Evolutionary conservation across 53 echinoderm and acorn worm genomes (phyloP).

Genomic region (Apostichopus leukothele): DNA sequence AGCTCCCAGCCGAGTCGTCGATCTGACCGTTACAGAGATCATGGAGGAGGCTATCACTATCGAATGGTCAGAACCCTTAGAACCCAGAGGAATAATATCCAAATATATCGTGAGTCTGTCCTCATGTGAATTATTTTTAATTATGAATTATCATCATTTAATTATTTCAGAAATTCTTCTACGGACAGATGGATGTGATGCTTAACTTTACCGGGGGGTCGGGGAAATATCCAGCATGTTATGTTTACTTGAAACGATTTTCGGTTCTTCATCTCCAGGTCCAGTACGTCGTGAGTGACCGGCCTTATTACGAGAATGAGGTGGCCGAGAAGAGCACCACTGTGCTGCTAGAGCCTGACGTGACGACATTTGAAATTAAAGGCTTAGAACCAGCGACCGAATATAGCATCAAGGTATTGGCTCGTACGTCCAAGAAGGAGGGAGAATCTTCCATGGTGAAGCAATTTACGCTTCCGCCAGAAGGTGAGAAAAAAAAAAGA

Average conservation of each 20-base stretch:
- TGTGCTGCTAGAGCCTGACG: background rate
- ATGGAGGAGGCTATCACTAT: background rate
- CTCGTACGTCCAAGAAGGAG: background rate
- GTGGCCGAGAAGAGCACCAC: background rate
- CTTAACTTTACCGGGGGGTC: background rate
- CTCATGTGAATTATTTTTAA: background rate
- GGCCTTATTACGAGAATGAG: background rate
- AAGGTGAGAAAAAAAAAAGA: background rate
- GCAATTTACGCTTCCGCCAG: background rate
- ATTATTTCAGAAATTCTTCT: too few relatives aligned
- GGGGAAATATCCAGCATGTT: too few relatives aligned
- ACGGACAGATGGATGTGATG: background rate
- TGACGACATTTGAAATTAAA: background rate
- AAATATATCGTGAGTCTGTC: slow-evolving; percentile 20
- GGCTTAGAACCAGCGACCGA: slow-evolving; percentile 24
- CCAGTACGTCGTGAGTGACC: background rate
- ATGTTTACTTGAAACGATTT: background rate
- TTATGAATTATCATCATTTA: background rate
- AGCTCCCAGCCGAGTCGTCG: slow-evolving; percentile 28
- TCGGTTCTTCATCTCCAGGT: background rate
- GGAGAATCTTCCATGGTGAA: slow-evolving; percentile 1
- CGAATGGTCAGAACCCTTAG: slow-evolving; percentile 11
- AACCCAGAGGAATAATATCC: slow-evolving; percentile 21
- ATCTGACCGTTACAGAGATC: background rate
- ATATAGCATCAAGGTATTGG: background rate